These are phyloP conservation scores for Coracopsis vasa DNA, from an alignment of 2,113 vertebrate species.

Conservation along the genomic window DNA sequence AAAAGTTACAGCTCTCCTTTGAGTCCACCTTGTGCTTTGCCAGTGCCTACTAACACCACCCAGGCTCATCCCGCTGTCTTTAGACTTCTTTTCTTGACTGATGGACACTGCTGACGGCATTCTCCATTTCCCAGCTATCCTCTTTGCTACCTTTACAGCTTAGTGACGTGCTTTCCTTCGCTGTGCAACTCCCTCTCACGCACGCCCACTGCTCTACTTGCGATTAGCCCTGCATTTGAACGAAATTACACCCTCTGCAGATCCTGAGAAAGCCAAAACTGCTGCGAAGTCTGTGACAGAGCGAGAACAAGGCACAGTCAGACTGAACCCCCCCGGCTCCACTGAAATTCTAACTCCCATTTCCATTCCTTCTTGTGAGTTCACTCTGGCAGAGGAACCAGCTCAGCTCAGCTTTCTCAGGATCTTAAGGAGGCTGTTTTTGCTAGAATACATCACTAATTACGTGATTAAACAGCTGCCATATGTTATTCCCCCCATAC, in stretches of 20 bases:
- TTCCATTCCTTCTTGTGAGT: not conserved
- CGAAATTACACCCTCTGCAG: not conserved
- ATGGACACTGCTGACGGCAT: not conserved
- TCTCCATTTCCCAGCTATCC: not conserved
- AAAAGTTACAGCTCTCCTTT: not conserved
- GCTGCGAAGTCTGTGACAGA: not conserved
- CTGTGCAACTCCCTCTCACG: not conserved
- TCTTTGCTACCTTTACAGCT: not conserved
- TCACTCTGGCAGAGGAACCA: not conserved
- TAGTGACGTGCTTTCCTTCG: not conserved
- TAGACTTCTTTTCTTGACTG: not conserved
- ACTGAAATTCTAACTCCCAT: not conserved
- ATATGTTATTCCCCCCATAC: not conserved
- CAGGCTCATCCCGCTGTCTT: accelerated
- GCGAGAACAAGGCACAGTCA: not conserved
- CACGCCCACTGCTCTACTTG: not conserved
- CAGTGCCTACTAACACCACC: not conserved
- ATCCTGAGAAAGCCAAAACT: not conserved
- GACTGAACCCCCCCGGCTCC: not conserved
- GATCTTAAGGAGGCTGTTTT: not conserved
- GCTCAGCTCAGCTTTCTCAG: not conserved
- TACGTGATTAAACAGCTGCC: not conserved
- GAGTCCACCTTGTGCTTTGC: not conserved
- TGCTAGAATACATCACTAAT: not conserved
- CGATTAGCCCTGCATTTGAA: not conserved